Conservation (phyloP, 2,113 vertebrate species). For the Cynoglossus semilaevis region DNA sequence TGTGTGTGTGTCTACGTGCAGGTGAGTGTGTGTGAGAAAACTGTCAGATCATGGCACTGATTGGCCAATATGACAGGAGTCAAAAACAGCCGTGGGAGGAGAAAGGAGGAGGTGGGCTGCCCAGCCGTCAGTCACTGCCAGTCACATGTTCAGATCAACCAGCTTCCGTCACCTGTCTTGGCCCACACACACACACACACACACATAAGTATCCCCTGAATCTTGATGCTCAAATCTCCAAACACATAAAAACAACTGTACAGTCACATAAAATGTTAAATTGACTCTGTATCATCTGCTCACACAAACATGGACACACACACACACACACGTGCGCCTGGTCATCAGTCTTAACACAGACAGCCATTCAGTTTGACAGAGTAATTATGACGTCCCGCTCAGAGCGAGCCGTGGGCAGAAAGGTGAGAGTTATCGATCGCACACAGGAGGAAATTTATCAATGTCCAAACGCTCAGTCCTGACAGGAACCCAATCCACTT, state of each 20-base stretch:
- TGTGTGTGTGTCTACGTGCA: conserved; percentile 1
- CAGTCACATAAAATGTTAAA: too few relatives aligned
- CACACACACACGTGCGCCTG: neutral
- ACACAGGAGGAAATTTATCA: conserved; percentile 93
- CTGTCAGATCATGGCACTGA: conserved; percentile 71
- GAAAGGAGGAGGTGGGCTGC: conserved; percentile 65
- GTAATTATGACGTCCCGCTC: conserved; percentile 90
- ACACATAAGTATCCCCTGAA: conserved; percentile 3
- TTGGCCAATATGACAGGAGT: conserved; percentile 62
- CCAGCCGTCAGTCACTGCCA: conserved; percentile 55
- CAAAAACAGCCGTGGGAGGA: too few relatives aligned
- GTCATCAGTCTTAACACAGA: conserved; percentile 63
- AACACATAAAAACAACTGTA: too few relatives aligned
- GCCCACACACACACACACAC: conserved; percentile 23
- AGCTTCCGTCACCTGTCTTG: conserved; percentile 72
- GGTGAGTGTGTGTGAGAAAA: conserved; percentile 8
- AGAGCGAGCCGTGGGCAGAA: conserved; percentile 73
- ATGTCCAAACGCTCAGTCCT: conserved; percentile 81
- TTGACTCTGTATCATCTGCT: too few relatives aligned
- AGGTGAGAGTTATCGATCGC: conserved; percentile 90
- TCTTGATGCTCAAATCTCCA: too few relatives aligned
- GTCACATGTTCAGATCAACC: conserved; percentile 81
- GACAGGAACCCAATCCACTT: conserved; percentile 79
- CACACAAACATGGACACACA: conserved; percentile 36
- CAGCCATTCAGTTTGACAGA: conserved; percentile 87